phyloP scores from a whole-genome alignment of 2,888 invertebrate species.

The Neoitamus cyanurus region DNA sequence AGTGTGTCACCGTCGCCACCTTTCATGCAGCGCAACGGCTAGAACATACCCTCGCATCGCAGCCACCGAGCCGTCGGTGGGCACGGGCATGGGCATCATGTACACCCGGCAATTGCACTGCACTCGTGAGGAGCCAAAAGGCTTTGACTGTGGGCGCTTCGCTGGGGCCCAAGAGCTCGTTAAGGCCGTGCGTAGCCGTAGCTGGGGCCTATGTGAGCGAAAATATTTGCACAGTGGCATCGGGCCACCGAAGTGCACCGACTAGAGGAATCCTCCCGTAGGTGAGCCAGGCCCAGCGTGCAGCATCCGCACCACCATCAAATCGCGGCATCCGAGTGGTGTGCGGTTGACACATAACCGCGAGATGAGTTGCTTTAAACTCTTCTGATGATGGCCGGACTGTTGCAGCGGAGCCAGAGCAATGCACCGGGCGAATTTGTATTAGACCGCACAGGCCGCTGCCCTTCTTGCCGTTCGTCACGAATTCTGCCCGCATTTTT shows the following conservation, averaged over 20 bases:
- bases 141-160: slow-evolving; percentile 16
- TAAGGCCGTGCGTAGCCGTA: background rate
- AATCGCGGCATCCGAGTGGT: background rate
- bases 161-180: background rate
- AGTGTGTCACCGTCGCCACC: slow-evolving; percentile 45
- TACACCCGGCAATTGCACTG: background rate
- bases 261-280: background rate
- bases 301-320: background rate
- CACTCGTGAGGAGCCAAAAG: slow-evolving; percentile 11
- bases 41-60: background rate
- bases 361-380: slow-evolving; percentile 3
- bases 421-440: background rate
- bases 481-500: slow-evolving; percentile 13
- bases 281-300: background rate
- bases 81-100: background rate
- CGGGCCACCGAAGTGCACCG: background rate
- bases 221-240: slow-evolving; percentile 15
- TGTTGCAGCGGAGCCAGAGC: background rate
- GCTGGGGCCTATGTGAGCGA: background rate
- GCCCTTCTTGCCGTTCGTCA: background rate
- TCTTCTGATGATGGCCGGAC: background rate
- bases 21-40: background rate
- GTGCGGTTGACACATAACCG: slow-evolving; percentile 9
- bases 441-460: background rate
- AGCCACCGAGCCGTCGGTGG: background rate